Percentiles rank a stretch among this genome's conserved stretches.
These are phyloP conservation scores for Nysson spinosus DNA, from an alignment of 2,888 invertebrate genomes.

Conservation along the genomic window DNA sequence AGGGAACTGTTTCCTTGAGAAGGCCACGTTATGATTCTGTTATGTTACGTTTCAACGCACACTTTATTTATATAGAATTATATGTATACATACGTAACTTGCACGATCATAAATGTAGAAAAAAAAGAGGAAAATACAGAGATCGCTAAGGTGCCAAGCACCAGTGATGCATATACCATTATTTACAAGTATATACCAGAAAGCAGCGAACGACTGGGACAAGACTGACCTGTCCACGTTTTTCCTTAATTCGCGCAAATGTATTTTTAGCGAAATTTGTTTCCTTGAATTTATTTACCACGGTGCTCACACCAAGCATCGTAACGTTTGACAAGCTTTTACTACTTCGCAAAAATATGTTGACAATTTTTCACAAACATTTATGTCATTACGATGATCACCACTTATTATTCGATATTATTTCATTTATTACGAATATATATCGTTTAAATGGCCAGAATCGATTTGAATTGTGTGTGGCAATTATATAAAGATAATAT, in stretches of 20 bases:
- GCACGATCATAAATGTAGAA: conserved; percentile 64
- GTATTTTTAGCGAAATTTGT: conserved; percentile 11
- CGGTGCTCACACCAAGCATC: background rate
- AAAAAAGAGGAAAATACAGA: conserved; percentile 14
- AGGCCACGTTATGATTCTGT: too few relatives aligned
- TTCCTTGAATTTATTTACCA: background rate
- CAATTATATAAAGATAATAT: too few relatives aligned
- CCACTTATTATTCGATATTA: too few relatives aligned
- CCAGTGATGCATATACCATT: conserved; percentile 56
- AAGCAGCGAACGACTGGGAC: conserved; percentile 61
- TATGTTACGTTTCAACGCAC: conserved; percentile 47
- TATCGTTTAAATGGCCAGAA: too few relatives aligned
- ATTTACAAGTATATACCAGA: conserved; percentile 59
- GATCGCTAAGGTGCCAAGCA: conserved; percentile 50
- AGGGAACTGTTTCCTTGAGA: too few relatives aligned
- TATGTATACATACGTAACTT: conserved; percentile 46
- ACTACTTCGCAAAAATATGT: background rate
- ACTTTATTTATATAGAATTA: conserved; percentile 52
- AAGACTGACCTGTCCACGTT: conserved; percentile 54
- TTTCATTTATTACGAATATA: too few relatives aligned
- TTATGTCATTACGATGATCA: too few relatives aligned
- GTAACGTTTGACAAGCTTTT: background rate
- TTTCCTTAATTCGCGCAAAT: conserved; percentile 38
- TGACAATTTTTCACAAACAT: background rate
- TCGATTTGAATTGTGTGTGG: too few relatives aligned